Conservation (phyloP, 35 echinoderm and acorn worm species). For the Amphiura filiformis region DNA sequence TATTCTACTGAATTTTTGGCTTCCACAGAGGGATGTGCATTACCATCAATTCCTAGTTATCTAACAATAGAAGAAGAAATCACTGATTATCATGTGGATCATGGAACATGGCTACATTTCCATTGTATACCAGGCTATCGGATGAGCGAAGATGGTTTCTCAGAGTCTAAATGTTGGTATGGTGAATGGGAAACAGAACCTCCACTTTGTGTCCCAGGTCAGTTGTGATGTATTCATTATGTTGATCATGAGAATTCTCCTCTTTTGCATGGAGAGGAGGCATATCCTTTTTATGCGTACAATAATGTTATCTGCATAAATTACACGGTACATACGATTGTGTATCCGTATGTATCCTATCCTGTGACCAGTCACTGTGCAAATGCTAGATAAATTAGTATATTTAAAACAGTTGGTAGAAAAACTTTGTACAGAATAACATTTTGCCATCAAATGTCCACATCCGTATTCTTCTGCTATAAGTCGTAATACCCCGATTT, state of each 20-base stretch:
- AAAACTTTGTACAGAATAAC: no score
- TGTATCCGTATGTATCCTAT: no score
- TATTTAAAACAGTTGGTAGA: no score
- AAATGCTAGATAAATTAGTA: no score
- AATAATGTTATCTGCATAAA: background rate
- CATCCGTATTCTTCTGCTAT: no score
- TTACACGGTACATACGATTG: no score
- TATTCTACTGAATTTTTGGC: no score
- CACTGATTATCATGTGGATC: background rate
- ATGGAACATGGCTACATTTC: background rate
- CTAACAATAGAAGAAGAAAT: background rate
- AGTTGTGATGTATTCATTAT: background rate
- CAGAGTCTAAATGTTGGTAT: slow-evolving; percentile 56
- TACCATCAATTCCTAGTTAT: background rate
- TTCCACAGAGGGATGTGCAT: slow-evolving; percentile 8
- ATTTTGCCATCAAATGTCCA: no score
- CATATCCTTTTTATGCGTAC: background rate
- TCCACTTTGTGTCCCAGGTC: slow-evolving; percentile 66
- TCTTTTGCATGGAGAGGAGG: background rate
- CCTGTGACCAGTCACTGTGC: no score
- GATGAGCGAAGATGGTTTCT: background rate
- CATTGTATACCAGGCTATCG: slow-evolving; percentile 8
- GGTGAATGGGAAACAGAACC: slow-evolving; percentile 53
- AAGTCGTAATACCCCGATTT: no score
- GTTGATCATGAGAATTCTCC: background rate